Evolutionary conservation across 1,140 invertebrate species (phyloP).

Genomic region (Papilio xuthus): DNA sequence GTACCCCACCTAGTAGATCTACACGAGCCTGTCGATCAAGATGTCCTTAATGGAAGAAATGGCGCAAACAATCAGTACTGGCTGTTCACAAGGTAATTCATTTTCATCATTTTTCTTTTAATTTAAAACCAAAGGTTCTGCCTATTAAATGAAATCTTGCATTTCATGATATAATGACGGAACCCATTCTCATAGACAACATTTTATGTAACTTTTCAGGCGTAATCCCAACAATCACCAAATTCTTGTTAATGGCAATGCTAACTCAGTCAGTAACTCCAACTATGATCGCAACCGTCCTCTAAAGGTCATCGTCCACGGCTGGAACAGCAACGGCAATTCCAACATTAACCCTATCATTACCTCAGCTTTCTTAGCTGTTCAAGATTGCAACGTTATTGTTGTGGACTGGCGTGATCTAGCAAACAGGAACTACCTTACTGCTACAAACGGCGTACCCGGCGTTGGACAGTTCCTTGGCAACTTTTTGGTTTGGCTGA

Average conservation of each 20-base stretch:
- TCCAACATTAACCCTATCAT: constrained; percentile 46
- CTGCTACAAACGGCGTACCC: constrained; percentile 73
- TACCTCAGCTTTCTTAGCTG: constrained; percentile 56
- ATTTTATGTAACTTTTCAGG: constrained; percentile 44
- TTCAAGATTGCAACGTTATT: constrained; percentile 80
- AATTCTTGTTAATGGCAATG: constrained; percentile 50
- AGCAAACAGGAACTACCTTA: constrained; percentile 73
- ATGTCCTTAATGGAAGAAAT: constrained; percentile 44
- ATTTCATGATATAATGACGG: too few relatives aligned
- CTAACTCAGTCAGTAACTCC: constrained; percentile 52
- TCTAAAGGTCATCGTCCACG: constrained; percentile 57
- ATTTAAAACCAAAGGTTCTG: too few relatives aligned
- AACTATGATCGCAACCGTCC: constrained; percentile 52
- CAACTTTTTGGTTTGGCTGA: constrained; percentile 28
- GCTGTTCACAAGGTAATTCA: constrained; percentile 64
- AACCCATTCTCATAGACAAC: too few relatives aligned
- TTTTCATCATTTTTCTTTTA: too few relatives aligned
- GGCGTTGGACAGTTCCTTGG: constrained; percentile 31
- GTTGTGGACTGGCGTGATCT: constrained; percentile 82
- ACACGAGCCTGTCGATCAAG: constrained; percentile 47
- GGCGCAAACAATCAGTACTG: constrained; percentile 61
- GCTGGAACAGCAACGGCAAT: constrained; percentile 58
- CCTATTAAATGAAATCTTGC: too few relatives aligned
- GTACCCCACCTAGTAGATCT: constrained; percentile 56
- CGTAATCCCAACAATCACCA: constrained; percentile 53